Percentiles rank a stretch among this genome's conserved stretches.
phyloP scores from a whole-genome alignment of 2,113 vertebrate species.

The Channa maculata region DNA sequence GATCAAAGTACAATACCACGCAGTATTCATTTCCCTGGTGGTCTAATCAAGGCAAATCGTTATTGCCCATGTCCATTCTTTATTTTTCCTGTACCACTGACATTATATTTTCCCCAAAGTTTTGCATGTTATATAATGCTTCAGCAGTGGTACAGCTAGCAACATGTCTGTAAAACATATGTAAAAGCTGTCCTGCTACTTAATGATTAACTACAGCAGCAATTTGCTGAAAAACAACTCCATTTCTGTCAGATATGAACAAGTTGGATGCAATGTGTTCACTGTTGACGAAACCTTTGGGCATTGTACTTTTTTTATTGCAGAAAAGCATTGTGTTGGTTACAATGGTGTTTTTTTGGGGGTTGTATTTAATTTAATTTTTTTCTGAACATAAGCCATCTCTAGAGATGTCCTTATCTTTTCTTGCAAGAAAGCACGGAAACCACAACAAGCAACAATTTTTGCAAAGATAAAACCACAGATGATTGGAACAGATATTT shows the following conservation, averaged over 20 bases:
- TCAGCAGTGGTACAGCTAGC: background rate
- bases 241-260: no score
- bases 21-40: background rate
- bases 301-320: no score
- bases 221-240: no score
- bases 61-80: background rate
- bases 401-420: accelerated
- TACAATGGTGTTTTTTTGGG: background rate
- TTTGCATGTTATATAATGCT: background rate
- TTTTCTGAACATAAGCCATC: no score
- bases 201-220: no score
- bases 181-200: background rate
- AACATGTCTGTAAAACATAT: background rate
- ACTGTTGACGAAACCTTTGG: no score
- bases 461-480: no score
- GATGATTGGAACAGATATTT: no score
- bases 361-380: no score
- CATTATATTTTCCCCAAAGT: accelerated
- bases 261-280: no score
- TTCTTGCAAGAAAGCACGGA: background rate
- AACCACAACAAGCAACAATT: background rate
- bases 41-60: no score
- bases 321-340: no score
- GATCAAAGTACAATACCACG: background rate
- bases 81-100: background rate